Evolutionary conservation across 2,888 invertebrate genomes (phyloP), one percentile per base, ranked within the genome.

Genomic region (Amblyteles armatorius): DNA sequence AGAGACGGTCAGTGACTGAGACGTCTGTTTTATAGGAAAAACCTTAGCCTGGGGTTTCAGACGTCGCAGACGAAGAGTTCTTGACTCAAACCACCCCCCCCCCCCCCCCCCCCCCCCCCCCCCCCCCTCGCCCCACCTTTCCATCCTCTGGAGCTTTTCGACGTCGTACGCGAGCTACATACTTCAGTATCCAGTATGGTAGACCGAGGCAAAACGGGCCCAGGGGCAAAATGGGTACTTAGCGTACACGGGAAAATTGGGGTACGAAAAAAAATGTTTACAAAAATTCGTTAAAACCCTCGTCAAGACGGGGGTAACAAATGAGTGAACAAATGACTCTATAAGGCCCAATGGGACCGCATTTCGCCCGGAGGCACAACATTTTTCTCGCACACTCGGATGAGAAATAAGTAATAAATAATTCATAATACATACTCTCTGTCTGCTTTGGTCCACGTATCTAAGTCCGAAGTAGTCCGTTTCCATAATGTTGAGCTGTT

Each of bases 391-490:
- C 50, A 50, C 6, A n/a, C 74, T 11, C 29, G 26, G 9, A 7
- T 6, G 50, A 52, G 33, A 69, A 57, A 78, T 44, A 44, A 40
- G 65, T 55, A 3, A 55, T 67, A 40, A 9, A 67, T 19, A 67
- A 65, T 29, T 13, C 33, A 36, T 33, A 36, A 5, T 60, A 92
- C 96, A 95, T 95, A 98, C 98, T 95, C 98, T 96, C 94, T 98
- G 98, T 89, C 97, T 97, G 90, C 96, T 96, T 83, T 96, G 95
- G 94, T 99, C 99, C 88, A 98, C 98, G 96, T 97, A 99, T 87
- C 98, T 96, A 87, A 99, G 95, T 13, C 99, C 99, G 94, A 99
- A 98, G 94, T 98, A 99, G 94, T 99, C 99, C 91, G 97, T 98
- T 94, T 99, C 99, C 86, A 97, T 96, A 88, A 99, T 96, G 94